phyloP scores from a whole-genome alignment of 2,888 invertebrate genomes.

The Charanyca ferruginea region DNA sequence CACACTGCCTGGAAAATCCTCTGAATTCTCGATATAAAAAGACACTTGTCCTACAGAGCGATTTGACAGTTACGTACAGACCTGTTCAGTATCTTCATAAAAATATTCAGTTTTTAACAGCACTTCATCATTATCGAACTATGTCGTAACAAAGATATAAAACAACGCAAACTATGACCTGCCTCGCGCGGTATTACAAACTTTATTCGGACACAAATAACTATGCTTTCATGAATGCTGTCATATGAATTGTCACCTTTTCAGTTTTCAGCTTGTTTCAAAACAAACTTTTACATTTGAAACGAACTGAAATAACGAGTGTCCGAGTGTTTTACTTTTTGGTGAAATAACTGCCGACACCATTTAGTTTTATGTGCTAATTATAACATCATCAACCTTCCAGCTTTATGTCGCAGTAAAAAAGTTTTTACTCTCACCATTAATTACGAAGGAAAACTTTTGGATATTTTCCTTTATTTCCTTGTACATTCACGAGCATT shows the following conservation, averaged over 20 bases:
- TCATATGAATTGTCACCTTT: constrained; percentile 41
- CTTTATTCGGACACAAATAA: constrained; percentile 26
- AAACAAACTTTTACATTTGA: constrained; percentile 52
- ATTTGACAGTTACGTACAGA: too few relatives aligned
- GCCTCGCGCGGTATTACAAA: background rate
- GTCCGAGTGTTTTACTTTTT: constrained; percentile 13
- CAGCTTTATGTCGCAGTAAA: constrained; percentile 36
- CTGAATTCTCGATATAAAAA: too few relatives aligned
- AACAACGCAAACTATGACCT: constrained; percentile 1
- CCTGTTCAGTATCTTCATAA: too few relatives aligned
- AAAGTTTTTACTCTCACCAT: constrained; percentile 10
- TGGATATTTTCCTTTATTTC: background rate
- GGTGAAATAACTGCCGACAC: constrained; percentile 3
- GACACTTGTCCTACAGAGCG: too few relatives aligned
- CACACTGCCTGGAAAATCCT: too few relatives aligned
- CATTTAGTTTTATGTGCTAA: constrained; percentile 27
- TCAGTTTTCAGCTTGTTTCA: constrained; percentile 33
- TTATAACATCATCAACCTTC: constrained; percentile 19
- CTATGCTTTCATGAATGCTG: constrained; percentile 40
- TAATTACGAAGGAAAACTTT: background rate
- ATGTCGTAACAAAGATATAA: constrained; percentile 5
- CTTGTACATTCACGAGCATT: background rate
- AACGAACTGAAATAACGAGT: constrained; percentile 35
- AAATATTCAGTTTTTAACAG: background rate
- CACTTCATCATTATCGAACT: constrained; percentile 1